Conservation (phyloP, 2,888 invertebrate genomes). For the Nomada lathburiana region DNA sequence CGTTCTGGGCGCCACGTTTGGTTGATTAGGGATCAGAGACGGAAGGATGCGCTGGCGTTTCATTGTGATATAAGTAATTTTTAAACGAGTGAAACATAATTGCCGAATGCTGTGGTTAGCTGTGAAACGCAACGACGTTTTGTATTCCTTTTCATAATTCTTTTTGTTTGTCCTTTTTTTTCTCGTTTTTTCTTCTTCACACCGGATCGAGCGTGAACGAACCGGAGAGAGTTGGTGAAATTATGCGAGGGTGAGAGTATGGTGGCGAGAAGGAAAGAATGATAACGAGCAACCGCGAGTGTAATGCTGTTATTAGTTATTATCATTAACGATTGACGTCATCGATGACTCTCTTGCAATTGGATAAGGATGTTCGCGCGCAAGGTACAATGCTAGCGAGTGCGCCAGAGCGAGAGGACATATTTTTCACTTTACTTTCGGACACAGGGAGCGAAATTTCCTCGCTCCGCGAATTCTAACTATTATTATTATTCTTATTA, state of each 20-base stretch:
- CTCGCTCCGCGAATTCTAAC: conserved; percentile 31
- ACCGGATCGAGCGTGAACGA: background rate
- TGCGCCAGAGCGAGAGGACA: conserved; percentile 13
- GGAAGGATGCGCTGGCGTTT: conserved; percentile 79
- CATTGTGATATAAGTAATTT: conserved; percentile 82
- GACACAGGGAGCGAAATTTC: conserved; percentile 42
- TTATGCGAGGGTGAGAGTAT: conserved; percentile 24
- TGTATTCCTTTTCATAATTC: conserved; percentile 71
- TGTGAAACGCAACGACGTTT: conserved; percentile 76
- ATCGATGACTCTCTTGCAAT: conserved; percentile 42
- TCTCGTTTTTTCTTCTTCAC: conserved; percentile 60
- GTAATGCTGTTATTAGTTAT: conserved; percentile 4
- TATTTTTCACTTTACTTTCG: conserved; percentile 29
- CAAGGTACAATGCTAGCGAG: conserved; percentile 3
- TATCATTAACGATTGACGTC: conserved; percentile 13
- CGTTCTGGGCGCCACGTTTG: background rate
- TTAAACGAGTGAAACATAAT: conserved; percentile 75
- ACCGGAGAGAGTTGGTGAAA: conserved; percentile 23
- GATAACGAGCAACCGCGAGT: conserved; percentile 21
- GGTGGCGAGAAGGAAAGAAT: conserved; percentile 16
- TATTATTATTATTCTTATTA: conserved; percentile 29
- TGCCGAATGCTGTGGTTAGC: conserved; percentile 78
- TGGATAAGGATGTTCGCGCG: conserved; percentile 34
- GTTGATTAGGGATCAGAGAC: conserved; percentile 56
- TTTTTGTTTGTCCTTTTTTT: conserved; percentile 65